These are phyloP conservation scores for Carassius carassius DNA, from an alignment of 2,113 vertebrate genomes.

Conservation along the genomic window DNA sequence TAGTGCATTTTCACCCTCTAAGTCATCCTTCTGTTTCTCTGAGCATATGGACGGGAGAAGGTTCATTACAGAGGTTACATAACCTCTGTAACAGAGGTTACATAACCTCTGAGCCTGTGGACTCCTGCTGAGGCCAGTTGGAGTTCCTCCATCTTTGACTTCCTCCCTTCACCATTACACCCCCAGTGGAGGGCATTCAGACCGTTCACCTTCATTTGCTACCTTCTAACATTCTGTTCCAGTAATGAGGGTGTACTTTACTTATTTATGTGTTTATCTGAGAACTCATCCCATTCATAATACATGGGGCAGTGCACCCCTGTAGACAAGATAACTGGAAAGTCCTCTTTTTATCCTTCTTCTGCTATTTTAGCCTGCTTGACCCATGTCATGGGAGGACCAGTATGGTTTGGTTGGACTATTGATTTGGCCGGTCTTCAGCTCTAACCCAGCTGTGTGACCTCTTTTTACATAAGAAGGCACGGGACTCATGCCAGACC, in stretches of 20 bases:
- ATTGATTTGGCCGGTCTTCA: slow-evolving; percentile 9
- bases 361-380: slow-evolving; percentile 22
- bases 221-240: slow-evolving; percentile 9
- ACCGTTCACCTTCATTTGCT: slow-evolving; percentile 1
- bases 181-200: neutral
- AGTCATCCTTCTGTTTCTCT: neutral
- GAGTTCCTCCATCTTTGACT: neutral
- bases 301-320: neutral
- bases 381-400: slow-evolving; percentile 22
- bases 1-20: neutral
- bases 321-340: slow-evolving; percentile 11
- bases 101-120: slow-evolving; percentile 3
- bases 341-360: slow-evolving; percentile 1
- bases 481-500: slow-evolving; percentile 1
- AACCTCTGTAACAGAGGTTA: slow-evolving; percentile 23
- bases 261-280: slow-evolving; percentile 50
- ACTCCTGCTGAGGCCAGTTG: neutral
- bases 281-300: slow-evolving; percentile 35
- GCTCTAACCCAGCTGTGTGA: neutral
- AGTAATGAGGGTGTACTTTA: slow-evolving; percentile 41
- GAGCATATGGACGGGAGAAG: neutral
- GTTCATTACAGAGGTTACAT: neutral
- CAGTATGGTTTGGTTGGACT: slow-evolving; percentile 14
- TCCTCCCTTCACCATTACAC: neutral
- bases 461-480: neutral